phyloP scores from a whole-genome alignment of 1,140 invertebrate genomes.

The Ceratosolen fusciceps region DNA sequence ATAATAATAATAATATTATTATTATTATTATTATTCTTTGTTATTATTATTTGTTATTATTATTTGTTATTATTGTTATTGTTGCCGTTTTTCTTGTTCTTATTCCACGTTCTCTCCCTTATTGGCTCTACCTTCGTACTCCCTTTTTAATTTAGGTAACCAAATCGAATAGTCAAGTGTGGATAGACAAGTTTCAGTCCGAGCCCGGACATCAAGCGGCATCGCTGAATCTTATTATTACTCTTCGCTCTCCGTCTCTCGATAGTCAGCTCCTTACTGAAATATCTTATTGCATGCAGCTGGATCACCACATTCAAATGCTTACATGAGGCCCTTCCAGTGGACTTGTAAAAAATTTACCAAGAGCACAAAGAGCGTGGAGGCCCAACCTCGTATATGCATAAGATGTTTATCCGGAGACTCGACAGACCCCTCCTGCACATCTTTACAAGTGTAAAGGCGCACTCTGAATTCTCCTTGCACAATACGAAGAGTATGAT shows the following conservation, averaged over 20 bases:
- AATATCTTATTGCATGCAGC: background rate
- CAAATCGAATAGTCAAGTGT: background rate
- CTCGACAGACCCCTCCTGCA: background rate
- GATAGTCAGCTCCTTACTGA: background rate
- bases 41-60: no score
- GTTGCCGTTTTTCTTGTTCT: no score
- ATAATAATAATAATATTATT: no score
- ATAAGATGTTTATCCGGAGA: constrained; percentile 32
- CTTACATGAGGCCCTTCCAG: background rate
- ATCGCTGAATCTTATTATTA: background rate
- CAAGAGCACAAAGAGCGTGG: background rate
- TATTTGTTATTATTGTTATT: no score
- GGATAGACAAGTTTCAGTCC: background rate
- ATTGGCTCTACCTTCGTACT: no score
- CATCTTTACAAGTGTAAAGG: background rate
- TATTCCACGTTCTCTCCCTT: no score
- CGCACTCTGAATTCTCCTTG: constrained; percentile 17
- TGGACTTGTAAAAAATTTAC: constrained; percentile 6
- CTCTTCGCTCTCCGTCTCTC: background rate
- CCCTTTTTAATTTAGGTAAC: background rate
- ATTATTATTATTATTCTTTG: no score
- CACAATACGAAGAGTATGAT: constrained; percentile 23
- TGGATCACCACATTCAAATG: background rate
- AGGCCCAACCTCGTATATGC: background rate
- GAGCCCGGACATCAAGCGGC: background rate